Base-by-base conservation (phyloP, 2,113 vertebrate species). In the Osmerus eperlanus region DNA sequence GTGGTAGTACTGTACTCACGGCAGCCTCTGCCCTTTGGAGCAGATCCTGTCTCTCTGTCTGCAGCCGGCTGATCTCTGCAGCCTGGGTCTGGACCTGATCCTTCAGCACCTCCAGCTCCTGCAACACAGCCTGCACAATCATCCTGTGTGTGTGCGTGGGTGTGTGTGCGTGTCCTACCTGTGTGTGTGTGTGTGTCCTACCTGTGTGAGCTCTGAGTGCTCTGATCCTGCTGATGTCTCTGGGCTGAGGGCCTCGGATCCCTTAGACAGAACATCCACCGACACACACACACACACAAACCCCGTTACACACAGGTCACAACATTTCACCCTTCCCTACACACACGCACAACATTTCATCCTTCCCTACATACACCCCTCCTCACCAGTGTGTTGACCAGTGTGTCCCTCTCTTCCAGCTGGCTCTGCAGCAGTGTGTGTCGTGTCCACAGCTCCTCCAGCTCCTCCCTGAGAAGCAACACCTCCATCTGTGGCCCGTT, bases 401-500 rank as follows among this genome's bases (percentile, higher is more conserved):
- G 73, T 7, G 89, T 78, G 60, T 97, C 94, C 82, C 94, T 96
- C 64, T 98, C 95, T 6, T 79, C 11, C 21, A 99, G 87, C 21
- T 96, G 94, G 63, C 90, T 91, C 82, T 95, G 92, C 68, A 97
- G 87, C 71, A 90, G 70, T 2, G 92, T 81, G 66, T 94, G 92
- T 72, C 94, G 93, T 76, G 72, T 92, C 71, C 91, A 95, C 80
- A 96, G 88, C 70, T 96, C 93, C 79, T 96, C 93, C 75, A 98
- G 1, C 75, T 98, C 94, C 74, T 95, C 93, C 73, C 78, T 86
- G 59, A 98, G 85, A 64, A 92, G 92, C 61, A 89, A 81, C 9
- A 94, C 83, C 86, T 98, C 96, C 1, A 89, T 81, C 84, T 97
- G 96, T 75, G 98, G 77, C 4, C 97, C 97, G 7, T 99, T 99